Evolutionary conservation across 2,888 invertebrate genomes (phyloP).

Genomic region (Harpalus rufipes): DNA sequence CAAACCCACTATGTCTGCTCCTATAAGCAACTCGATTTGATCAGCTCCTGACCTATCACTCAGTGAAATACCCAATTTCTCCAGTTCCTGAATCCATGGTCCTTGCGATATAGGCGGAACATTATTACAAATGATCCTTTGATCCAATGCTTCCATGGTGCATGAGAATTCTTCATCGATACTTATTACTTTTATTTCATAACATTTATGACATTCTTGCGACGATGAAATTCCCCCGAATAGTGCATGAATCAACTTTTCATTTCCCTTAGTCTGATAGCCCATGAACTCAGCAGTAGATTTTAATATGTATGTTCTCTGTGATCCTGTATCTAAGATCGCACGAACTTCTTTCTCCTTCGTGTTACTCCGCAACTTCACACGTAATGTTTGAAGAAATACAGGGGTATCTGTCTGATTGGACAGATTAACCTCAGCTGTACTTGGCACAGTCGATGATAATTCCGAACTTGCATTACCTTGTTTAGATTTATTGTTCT

Average conservation of each 20-base stretch:
- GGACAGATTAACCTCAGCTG: neutral
- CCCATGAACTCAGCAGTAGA: too few species aligned
- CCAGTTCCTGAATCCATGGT: constrained; percentile 67
- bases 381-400: neutral
- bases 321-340: too few species aligned
- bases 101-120: constrained; percentile 66
- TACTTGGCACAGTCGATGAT: too few species aligned
- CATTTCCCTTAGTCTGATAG: neutral
- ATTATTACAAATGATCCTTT: constrained; percentile 66
- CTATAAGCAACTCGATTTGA: constrained; percentile 69
- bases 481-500: too few species aligned
- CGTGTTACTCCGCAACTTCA: neutral
- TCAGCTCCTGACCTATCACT: constrained; percentile 60
- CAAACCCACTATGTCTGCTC: constrained; percentile 71
- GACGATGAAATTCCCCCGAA: neutral
- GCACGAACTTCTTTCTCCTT: too few species aligned
- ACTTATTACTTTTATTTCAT: constrained; percentile 60
- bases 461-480: too few species aligned
- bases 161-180: constrained; percentile 63
- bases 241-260: neutral
- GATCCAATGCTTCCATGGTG: constrained; percentile 68
- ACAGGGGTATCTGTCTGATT: neutral
- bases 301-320: too few species aligned
- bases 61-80: constrained; percentile 54
- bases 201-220: constrained; percentile 13